These are phyloP conservation scores for Amblyraja radiata DNA, from an alignment of 2,797 vertebrate genomes.

Conservation along the genomic window DNA sequence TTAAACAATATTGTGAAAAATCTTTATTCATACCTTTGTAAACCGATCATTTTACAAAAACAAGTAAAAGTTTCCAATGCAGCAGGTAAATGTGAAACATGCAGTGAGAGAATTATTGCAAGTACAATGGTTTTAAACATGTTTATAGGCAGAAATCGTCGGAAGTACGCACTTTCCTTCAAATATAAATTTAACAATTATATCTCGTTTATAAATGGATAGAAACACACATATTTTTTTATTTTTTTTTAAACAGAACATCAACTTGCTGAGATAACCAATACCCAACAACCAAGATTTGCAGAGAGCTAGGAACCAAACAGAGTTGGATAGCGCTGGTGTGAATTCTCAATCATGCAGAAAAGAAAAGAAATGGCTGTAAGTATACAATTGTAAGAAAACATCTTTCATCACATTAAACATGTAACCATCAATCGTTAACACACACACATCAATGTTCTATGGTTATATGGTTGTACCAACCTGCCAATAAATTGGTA, in stretches of 20 bases:
- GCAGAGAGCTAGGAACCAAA: background rate
- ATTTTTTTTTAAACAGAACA: background rate
- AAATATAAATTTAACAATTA: conserved; percentile 7
- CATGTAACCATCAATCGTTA: background rate
- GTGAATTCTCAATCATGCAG: background rate
- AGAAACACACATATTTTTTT: background rate
- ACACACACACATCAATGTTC: background rate
- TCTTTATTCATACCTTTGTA: background rate
- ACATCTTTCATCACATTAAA: background rate
- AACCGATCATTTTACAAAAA: conserved; percentile 20
- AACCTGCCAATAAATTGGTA: conserved; percentile 5
- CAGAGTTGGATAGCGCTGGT: background rate
- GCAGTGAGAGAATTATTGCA: background rate
- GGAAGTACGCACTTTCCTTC: background rate
- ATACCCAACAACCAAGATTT: background rate
- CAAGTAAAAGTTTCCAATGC: background rate
- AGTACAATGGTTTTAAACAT: background rate
- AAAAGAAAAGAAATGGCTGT: background rate
- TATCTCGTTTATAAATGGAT: background rate
- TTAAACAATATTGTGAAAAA: conserved; percentile 10
- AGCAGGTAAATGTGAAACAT: background rate
- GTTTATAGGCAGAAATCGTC: background rate
- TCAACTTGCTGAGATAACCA: background rate
- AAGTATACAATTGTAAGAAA: background rate
- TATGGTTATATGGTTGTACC: background rate